phyloP scores from a whole-genome alignment of 1,140 invertebrate species.

The Bactericera cockerelli region DNA sequence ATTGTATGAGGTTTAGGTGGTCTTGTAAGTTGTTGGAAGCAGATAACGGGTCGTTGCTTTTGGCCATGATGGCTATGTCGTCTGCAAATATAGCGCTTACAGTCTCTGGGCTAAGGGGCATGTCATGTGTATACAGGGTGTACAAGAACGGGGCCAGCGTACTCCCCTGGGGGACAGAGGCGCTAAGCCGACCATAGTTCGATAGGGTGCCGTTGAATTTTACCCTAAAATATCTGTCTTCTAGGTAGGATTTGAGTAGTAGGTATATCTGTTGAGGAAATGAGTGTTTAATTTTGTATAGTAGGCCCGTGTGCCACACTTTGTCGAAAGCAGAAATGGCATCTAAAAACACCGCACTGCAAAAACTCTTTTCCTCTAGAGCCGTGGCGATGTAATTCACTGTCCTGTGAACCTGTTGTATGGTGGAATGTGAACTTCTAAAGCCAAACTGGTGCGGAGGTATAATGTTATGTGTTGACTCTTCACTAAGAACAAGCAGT shows the following conservation, averaged over 20 bases:
- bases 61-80: slow-evolving; percentile 13
- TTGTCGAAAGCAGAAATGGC: slow-evolving; percentile 27
- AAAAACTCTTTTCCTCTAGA: slow-evolving; percentile 14
- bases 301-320: slow-evolving; percentile 24
- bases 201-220: background rate
- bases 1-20: too few relatives aligned
- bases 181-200: background rate
- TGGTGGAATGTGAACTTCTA: background rate
- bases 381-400: background rate
- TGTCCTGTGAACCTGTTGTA: slow-evolving; percentile 2
- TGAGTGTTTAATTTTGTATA: slow-evolving; percentile 11
- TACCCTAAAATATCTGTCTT: slow-evolving; percentile 9
- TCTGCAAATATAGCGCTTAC: slow-evolving; percentile 14
- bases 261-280: background rate
- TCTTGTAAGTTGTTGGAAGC: too few relatives aligned
- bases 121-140: slow-evolving; percentile 11
- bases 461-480: slow-evolving; percentile 18
- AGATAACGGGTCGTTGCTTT: background rate
- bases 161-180: slow-evolving; percentile 12
- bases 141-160: slow-evolving; percentile 13
- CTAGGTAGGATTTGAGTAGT: slow-evolving; percentile 12
- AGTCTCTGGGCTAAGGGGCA: background rate
- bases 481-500: slow-evolving; percentile 15
- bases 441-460: slow-evolving; percentile 20
- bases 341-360: slow-evolving; percentile 25